Evolutionary conservation across 2,888 invertebrate species (phyloP), one percentile per base, ranked within the genome.

Genomic region (Tanytarsus gracilentus): DNA sequence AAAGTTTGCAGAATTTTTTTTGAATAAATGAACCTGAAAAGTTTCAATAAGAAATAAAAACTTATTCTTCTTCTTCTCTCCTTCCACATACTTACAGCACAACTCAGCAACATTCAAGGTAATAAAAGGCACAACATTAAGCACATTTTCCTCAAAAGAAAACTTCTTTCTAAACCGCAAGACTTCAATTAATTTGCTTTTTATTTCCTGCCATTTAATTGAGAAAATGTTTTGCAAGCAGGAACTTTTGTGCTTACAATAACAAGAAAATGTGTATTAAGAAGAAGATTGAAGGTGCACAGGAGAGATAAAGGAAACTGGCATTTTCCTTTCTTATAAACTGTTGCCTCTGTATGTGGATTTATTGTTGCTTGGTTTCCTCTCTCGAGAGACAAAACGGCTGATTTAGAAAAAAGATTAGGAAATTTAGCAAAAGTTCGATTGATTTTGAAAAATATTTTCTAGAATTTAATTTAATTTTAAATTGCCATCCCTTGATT

Each of bases 151-250:
- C 21, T 11, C 33, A 33, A 33, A 33, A 33, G 33, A 33, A 33
- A 33, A 33, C 9, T 18, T 44, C 23, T 44, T n/a, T n/a, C n/a
- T n/a, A 18, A 18, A 11, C 44, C 44, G 23, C 44, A 44, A 44
- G 23, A 44, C 44, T 44, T 23, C 44, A 44, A 44, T 44, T 44
- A 44, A 44, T 44, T 44, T 44, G 21, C 44, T 44, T 44, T 44
- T 44, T 44, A 44, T 44, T 44, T 44, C 44, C 23, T n/a, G n/a
- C 44, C 44, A 44, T 44, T 44, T 44, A 44, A 44, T 44, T 44
- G 44, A 23, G 9, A 44, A 44, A 44, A 44, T 44, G 44, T 44
- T 44, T 44, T n/a, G n/a, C n/a, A n/a, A n/a, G n/a, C n/a, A n/a
- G 44, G 21, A 44, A 44, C 44, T 44, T 44, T 44, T 44, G 44